A percentile compares a stretch with the other conserved stretches of the same genome.
These are phyloP conservation scores for Siniperca obscura DNA, from an alignment of 2,797 vertebrate species.

Conservation along the genomic window DNA sequence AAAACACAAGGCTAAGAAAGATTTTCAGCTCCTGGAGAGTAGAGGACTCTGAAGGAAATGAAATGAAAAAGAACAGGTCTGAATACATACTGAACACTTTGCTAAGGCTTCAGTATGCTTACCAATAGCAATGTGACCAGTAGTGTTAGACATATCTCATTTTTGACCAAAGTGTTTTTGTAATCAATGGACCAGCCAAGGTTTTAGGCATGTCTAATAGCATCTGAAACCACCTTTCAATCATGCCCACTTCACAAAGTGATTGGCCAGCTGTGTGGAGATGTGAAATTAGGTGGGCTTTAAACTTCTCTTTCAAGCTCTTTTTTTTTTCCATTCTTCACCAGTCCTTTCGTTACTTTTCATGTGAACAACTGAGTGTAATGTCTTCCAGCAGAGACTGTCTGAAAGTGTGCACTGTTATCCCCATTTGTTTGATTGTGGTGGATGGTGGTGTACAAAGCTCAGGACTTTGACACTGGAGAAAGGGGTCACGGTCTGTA, in stretches of 20 bases:
- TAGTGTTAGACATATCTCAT: background rate
- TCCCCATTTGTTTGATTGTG: background rate
- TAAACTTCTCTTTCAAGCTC: background rate
- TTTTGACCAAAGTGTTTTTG: slow-evolving; percentile 2
- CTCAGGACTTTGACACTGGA: background rate
- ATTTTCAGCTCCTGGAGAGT: background rate
- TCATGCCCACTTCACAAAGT: background rate
- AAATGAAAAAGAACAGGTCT: background rate
- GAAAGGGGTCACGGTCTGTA: background rate
- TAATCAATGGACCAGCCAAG: background rate
- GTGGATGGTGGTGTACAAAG: background rate
- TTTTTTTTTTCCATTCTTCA: background rate
- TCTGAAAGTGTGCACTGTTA: too few species aligned
- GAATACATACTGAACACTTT: background rate
- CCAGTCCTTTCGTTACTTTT: background rate
- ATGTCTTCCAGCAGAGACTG: background rate
- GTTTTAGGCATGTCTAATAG: background rate
- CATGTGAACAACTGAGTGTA: background rate
- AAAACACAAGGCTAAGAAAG: background rate
- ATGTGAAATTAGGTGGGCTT: background rate
- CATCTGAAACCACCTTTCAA: background rate
- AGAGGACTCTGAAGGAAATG: background rate
- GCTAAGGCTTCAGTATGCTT: background rate
- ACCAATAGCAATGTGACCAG: background rate
- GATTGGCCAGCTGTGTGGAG: background rate